phyloP scores from a whole-genome alignment of 2,113 vertebrate genomes.

The Tamias sibiricus region DNA sequence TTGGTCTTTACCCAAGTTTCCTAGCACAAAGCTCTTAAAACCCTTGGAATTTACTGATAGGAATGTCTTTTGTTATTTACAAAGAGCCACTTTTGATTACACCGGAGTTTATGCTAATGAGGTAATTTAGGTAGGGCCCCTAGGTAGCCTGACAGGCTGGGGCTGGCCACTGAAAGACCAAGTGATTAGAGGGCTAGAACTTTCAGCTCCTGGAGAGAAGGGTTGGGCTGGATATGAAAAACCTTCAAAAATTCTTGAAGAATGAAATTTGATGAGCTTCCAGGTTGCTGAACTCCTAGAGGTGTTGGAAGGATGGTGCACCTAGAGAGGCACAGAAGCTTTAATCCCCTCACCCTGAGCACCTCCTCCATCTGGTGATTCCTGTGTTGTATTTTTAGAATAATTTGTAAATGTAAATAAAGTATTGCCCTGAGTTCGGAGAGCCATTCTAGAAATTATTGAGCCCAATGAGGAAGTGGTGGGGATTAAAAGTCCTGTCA shows the following conservation, averaged over 20 bases:
- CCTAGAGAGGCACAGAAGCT: background rate
- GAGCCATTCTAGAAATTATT: background rate
- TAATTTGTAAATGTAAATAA: background rate
- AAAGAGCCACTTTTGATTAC: background rate
- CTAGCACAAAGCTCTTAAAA: background rate
- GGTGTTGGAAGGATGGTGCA: background rate
- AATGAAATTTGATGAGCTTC: background rate
- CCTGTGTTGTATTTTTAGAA: background rate
- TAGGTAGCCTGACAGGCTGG: background rate
- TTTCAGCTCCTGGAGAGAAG: background rate
- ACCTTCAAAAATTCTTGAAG: background rate
- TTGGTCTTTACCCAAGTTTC: background rate
- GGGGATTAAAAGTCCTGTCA: background rate
- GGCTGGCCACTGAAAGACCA: background rate
- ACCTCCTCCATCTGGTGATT: background rate
- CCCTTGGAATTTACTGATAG: background rate
- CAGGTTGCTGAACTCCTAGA: no score
- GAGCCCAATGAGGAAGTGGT: background rate
- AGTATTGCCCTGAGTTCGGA: background rate
- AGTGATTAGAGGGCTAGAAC: background rate
- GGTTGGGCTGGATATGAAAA: background rate
- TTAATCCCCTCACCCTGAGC: accelerated
- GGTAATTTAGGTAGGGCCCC: background rate
- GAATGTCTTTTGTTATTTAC: background rate
- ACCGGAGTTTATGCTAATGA: background rate